Base-by-base conservation (phyloP, 2,888 invertebrate species). In the Clanis bilineata region DNA sequence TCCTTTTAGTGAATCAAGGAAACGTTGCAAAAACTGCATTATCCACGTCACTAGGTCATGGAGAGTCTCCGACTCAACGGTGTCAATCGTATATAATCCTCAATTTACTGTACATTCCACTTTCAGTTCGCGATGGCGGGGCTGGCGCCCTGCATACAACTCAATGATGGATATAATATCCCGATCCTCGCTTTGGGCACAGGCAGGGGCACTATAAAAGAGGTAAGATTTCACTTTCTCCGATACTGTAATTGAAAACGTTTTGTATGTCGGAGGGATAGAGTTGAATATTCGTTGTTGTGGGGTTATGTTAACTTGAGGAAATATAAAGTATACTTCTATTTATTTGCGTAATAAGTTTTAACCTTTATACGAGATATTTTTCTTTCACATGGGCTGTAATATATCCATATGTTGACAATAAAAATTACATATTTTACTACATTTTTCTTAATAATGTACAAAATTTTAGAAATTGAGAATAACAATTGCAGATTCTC, bases 101-200 rank as follows among this genome's bases (percentile, higher is more conserved):
- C 4, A 10, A 3, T 51, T 51, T 51, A 25, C 23, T 2, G 9
- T 57, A 3, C n/a, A 44, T 25, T 41, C 45, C 57, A 21, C 32
- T 77, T 79, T 10, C 76, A 90, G 90, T 58, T 77, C 15, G 74
- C 77, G 0, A 61, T 62, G 15, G 76, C 76, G 1, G 75, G 62
- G 0, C 59, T 74, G 38, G 86, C 82, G 1, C 90, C 91, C 0
- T 76, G 77, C 51, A 72, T 81, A 23, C 70, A 78, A 36, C 72
- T 93, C 23, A 90, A 85, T 25, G 90, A 92, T 83, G 92, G 91
- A 0, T 81, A 88, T 62, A 77, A 77, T 61, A 88, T 93, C 47
- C 92, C 92, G 0, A 70, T 83, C 5, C 70, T 92, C 1, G 92
- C 91, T n/a, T 67, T 92, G 23, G 92, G 92, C 0, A 93, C 92